Percentiles rank a stretch among this genome's conserved stretches.
phyloP scores from a whole-genome alignment of 2,797 vertebrate genomes.

The Chromis chromis region DNA sequence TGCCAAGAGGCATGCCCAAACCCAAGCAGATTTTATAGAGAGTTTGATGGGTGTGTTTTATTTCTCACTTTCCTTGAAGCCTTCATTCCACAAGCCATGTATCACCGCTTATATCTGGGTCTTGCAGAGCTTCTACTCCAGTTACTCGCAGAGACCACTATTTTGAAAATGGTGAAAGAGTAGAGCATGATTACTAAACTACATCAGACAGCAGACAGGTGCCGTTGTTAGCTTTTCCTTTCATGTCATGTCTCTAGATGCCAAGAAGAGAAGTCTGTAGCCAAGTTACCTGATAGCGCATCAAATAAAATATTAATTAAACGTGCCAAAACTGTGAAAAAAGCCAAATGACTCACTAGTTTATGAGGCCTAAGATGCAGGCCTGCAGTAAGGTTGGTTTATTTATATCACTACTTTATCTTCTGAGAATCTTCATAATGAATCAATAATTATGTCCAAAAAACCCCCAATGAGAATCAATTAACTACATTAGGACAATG shows the following conservation, averaged over 20 bases:
- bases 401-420: not conserved
- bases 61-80: constrained; percentile 54
- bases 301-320: no score
- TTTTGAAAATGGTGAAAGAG: constrained; percentile 10
- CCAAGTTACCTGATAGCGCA: not conserved
- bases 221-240: not conserved
- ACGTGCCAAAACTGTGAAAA: not conserved
- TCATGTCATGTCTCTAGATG: constrained; percentile 1
- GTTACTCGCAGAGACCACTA: not conserved
- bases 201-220: constrained; percentile 8
- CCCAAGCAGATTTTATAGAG: constrained; percentile 54
- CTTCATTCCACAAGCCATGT: constrained; percentile 16
- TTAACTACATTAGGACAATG: no score
- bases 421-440: no score
- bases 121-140: constrained; percentile 4
- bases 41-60: constrained; percentile 50
- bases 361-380: not conserved
- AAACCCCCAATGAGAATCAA: no score
- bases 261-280: not conserved
- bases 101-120: constrained; percentile 31
- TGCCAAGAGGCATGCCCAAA: constrained; percentile 53
- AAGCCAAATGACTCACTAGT: not conserved
- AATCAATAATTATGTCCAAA: not conserved
- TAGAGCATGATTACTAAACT: not conserved
- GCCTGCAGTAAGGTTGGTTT: not conserved